A percentile compares a stretch with the other conserved stretches of the same genome.
phyloP scores from a whole-genome alignment of 2,888 invertebrate genomes.

The Tuberolachnus salignus region DNA sequence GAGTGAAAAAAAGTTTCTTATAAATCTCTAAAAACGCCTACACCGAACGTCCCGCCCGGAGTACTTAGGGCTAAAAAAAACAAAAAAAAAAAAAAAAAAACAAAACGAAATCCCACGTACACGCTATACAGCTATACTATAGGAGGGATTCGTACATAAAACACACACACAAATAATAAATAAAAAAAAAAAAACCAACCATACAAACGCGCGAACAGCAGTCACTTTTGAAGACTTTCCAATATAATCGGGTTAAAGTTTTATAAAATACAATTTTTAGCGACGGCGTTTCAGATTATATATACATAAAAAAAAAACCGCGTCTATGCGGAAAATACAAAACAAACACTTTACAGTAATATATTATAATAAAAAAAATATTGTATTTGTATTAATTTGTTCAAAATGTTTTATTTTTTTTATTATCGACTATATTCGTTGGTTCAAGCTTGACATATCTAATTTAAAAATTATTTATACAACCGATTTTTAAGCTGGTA shows the following conservation, averaged over 20 bases:
- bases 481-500: background rate
- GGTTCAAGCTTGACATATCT: background rate
- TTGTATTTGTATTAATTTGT: background rate
- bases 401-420: background rate
- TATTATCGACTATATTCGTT: background rate
- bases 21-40: slow-evolving; percentile 46
- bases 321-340: background rate
- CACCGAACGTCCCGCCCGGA: slow-evolving; percentile 12
- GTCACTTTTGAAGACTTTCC: slow-evolving; percentile 46
- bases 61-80: slow-evolving; percentile 38
- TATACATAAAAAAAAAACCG: background rate
- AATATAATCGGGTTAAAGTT: slow-evolving; percentile 42
- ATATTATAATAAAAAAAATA: no score
- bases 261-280: slow-evolving; percentile 42
- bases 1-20: slow-evolving; percentile 48
- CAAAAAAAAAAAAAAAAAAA: slow-evolving; percentile 28
- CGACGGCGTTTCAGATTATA: slow-evolving; percentile 21
- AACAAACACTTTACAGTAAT: background rate
- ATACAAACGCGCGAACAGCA: background rate
- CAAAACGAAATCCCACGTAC: slow-evolving; percentile 26
- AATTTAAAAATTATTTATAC: background rate
- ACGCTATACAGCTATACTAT: background rate
- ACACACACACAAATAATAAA: no score
- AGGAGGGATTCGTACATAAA: slow-evolving; percentile 28
- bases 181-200: slow-evolving; percentile 15